phyloP scores from a whole-genome alignment of 2,797 vertebrate genomes.

The Myiotriccus ornatus region DNA sequence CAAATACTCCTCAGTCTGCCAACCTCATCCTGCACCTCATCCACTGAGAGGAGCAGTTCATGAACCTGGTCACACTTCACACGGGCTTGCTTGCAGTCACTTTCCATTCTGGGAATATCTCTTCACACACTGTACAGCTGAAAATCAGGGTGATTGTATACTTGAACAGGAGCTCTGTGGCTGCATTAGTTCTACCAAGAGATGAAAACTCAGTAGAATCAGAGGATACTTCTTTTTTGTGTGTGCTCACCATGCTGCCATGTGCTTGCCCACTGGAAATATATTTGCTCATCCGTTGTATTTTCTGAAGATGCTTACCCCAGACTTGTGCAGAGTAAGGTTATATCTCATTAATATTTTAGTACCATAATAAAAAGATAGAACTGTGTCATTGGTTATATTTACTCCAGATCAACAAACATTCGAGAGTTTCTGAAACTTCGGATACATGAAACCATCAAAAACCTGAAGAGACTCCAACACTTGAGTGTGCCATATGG shows the following conservation, averaged over 20 bases:
- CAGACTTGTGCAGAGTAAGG: background rate
- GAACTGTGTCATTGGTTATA: background rate
- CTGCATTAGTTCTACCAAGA: background rate
- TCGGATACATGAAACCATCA: background rate
- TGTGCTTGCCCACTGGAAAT: rapidly evolving
- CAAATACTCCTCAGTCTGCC: background rate
- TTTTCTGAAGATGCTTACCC: background rate
- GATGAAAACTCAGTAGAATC: background rate
- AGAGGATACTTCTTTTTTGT: background rate
- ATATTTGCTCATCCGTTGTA: rapidly evolving
- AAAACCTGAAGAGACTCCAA: conserved; percentile 1
- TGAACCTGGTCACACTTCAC: background rate
- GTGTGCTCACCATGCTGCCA: background rate
- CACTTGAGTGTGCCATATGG: background rate
- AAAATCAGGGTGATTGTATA: background rate
- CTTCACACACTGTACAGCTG: background rate
- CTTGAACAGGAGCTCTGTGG: background rate
- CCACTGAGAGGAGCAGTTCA: background rate
- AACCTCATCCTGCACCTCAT: background rate
- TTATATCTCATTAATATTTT: background rate
- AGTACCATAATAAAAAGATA: background rate
- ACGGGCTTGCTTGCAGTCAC: background rate
- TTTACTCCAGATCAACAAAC: background rate
- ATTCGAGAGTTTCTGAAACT: background rate
- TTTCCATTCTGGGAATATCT: background rate